These are phyloP conservation scores for Tenrec ecaudatus DNA, from an alignment of 2,113 vertebrate species.

Conservation along the genomic window DNA sequence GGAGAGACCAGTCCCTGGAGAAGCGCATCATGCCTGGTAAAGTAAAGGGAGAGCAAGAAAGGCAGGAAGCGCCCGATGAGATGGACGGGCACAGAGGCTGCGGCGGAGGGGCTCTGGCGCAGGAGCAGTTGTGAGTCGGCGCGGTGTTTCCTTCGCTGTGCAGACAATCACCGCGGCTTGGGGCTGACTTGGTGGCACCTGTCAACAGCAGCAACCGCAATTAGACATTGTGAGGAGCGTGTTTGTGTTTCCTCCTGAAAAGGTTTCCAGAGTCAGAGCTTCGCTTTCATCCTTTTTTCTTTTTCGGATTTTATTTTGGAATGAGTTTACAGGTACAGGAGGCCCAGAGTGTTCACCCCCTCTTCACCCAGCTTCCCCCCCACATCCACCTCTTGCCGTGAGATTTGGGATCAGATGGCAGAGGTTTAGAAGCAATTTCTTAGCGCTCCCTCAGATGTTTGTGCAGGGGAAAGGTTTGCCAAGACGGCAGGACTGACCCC, in stretches of 20 bases:
- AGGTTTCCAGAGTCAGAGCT: background rate
- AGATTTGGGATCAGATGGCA: background rate
- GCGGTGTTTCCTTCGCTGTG: no score
- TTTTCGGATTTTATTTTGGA: conserved; percentile 11
- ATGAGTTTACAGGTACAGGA: conserved; percentile 17
- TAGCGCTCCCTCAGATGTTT: background rate
- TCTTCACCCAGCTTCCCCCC: background rate
- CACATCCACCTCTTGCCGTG: background rate
- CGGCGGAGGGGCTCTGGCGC: no score
- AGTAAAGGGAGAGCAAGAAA: no score
- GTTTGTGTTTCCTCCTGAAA: conserved; percentile 48
- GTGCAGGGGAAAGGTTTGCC: background rate
- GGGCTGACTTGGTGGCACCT: no score
- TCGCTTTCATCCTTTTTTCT: background rate
- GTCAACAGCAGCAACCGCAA: no score
- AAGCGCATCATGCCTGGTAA: no score
- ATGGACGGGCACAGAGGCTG: no score
- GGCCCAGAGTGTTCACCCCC: background rate
- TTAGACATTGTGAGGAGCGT: background rate
- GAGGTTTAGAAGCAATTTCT: background rate
- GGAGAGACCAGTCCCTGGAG: no score
- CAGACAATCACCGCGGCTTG: no score
- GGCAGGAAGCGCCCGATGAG: no score
- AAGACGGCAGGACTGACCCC: background rate
- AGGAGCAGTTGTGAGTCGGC: no score